Evolutionary conservation across 2,113 vertebrate genomes (phyloP).

Genomic region (Callopanchax toddi): DNA sequence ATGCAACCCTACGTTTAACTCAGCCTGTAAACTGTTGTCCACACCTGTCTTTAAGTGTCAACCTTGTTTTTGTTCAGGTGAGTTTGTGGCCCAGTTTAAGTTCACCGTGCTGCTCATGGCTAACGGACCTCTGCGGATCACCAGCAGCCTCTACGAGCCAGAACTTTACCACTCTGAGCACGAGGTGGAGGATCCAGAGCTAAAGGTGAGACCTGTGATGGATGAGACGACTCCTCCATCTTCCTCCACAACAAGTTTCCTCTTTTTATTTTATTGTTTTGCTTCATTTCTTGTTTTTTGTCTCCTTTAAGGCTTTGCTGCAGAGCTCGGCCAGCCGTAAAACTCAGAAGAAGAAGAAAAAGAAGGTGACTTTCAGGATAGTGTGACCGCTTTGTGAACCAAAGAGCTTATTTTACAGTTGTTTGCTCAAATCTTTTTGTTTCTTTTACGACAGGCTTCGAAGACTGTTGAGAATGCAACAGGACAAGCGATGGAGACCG

Average conservation of each 20-base stretch:
- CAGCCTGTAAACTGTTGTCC: neutral
- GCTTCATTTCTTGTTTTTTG: no score
- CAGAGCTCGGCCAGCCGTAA: conserved; percentile 97
- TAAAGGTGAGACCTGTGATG: conserved; percentile 83
- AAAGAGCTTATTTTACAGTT: neutral
- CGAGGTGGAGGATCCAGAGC: conserved; percentile 92
- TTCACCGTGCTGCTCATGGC: conserved; percentile 98
- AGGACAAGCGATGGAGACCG: conserved; percentile 87
- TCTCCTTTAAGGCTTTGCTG: conserved; percentile 86
- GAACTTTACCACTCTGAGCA: conserved; percentile 94
- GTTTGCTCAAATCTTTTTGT: neutral
- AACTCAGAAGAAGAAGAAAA: conserved; percentile 99
- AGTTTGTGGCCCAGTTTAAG: conserved; percentile 97
- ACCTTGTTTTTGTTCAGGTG: conserved; percentile 80
- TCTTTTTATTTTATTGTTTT: no score
- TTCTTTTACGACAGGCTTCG: conserved; percentile 83
- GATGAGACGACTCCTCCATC: neutral
- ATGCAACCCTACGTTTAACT: no score
- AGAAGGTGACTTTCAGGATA: conserved; percentile 85
- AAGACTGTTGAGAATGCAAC: conserved; percentile 93
- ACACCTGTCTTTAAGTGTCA: neutral
- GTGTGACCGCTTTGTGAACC: neutral
- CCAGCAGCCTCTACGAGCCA: conserved; percentile 89
- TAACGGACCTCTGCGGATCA: conserved; percentile 97
- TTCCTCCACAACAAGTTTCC: conserved; percentile 6